phyloP scores from a whole-genome alignment of 2,113 vertebrate species.

The Sceloporus tristichus region DNA sequence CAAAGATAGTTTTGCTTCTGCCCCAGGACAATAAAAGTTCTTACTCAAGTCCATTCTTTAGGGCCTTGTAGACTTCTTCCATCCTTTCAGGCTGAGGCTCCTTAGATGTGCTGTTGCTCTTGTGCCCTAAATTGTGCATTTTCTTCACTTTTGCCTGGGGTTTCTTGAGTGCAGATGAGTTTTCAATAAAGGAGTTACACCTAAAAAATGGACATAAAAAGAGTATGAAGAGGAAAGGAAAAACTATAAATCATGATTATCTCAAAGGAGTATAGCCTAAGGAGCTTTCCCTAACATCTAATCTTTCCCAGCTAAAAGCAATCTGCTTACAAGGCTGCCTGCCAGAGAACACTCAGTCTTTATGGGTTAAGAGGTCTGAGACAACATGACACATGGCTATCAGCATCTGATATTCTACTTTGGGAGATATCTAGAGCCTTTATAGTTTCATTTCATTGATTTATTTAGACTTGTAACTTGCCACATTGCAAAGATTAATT shows the following conservation, averaged over 20 bases:
- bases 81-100: conserved; percentile 93
- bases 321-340: conserved; percentile 34
- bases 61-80: conserved; percentile 91
- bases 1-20: conserved; percentile 18
- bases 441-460: neutral
- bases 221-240: neutral
- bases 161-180: conserved; percentile 91
- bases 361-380: conserved; percentile 24
- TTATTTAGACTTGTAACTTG: neutral
- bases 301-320: conserved; percentile 28
- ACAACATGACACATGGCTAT: neutral
- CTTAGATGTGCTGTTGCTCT: conserved; percentile 87
- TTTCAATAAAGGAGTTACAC: conserved; percentile 98
- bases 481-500: neutral
- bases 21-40: conserved; percentile 64
- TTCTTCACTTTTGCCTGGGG: conserved; percentile 95
- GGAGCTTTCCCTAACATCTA: conserved; percentile 36
- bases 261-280: conserved; percentile 7
- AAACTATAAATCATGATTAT: conserved; percentile 38
- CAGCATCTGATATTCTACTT: conserved; percentile 35
- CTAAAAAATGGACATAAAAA: conserved; percentile 74
- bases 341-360: neutral
- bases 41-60: conserved; percentile 96
- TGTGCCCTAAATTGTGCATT: conserved; percentile 90
- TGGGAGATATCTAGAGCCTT: neutral